A percentile compares a stretch with the other conserved stretches of the same genome.
Conservation (phyloP, 2,888 invertebrate species). For the Cephonodes hylas region DNA sequence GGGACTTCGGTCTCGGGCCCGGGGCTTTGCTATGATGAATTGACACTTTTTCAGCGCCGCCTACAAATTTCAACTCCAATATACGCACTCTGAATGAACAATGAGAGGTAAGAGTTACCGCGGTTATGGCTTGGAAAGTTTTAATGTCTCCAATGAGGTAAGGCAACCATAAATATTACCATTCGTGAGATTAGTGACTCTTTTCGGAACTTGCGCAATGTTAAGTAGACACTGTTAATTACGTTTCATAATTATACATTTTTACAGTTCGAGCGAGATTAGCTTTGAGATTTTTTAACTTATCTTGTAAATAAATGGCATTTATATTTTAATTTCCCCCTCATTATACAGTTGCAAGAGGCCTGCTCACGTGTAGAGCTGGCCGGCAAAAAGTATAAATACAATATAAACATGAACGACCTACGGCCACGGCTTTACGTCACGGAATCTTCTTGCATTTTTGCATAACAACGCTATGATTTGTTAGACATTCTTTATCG, state of each 20-base stretch:
- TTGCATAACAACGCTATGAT: slow-evolving; percentile 73
- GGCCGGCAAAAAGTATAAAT: slow-evolving; percentile 63
- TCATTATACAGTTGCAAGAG: slow-evolving; percentile 49
- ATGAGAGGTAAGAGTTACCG: slow-evolving; percentile 68
- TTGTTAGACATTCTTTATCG: slow-evolving; percentile 58
- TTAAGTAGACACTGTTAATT: slow-evolving; percentile 50
- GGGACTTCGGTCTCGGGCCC: slow-evolving; percentile 76
- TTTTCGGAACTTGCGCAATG: slow-evolving; percentile 60
- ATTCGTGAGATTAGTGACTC: slow-evolving; percentile 67
- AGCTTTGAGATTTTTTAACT: slow-evolving; percentile 21
- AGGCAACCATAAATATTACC: slow-evolving; percentile 67
- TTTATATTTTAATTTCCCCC: slow-evolving; percentile 50
- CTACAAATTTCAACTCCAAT: slow-evolving; percentile 78
- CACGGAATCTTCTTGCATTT: slow-evolving; percentile 76
- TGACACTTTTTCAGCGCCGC: slow-evolving; percentile 78
- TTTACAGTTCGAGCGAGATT: slow-evolving; percentile 27
- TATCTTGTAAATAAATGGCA: slow-evolving; percentile 26
- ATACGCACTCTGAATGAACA: slow-evolving; percentile 78
- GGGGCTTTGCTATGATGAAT: slow-evolving; percentile 80
- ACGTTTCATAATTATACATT: slow-evolving; percentile 33
- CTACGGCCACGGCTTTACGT: slow-evolving; percentile 59
- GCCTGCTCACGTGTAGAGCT: slow-evolving; percentile 49
- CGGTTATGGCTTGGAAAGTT: slow-evolving; percentile 72
- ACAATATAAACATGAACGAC: slow-evolving; percentile 65
- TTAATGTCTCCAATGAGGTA: slow-evolving; percentile 78